Evolutionary conservation across 2,888 invertebrate species (phyloP).

Genomic region (Meghimatium bilineatum): DNA sequence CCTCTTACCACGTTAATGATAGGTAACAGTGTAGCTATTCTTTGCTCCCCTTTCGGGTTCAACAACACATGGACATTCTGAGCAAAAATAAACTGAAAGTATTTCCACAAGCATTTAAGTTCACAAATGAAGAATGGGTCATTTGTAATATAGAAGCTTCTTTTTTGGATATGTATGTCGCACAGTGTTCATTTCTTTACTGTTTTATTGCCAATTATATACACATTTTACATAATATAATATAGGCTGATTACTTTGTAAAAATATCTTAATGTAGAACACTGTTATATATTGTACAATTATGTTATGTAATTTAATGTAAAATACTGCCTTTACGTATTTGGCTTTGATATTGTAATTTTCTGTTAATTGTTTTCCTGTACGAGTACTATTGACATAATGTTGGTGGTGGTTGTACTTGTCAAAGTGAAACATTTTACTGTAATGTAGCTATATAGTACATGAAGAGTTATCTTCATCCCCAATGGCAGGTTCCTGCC

Average conservation of each 20-base stretch:
- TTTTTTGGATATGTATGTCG: not conserved
- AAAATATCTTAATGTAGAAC: not conserved
- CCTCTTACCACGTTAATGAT: too few relatives aligned
- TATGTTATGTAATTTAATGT: constrained; percentile 11
- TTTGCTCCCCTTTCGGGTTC: too few relatives aligned
- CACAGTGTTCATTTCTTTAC: not conserved
- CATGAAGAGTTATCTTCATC: too few relatives aligned
- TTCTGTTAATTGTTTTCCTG: not conserved
- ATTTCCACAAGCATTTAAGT: not conserved
- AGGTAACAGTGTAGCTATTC: not conserved
- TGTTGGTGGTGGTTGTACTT: not conserved
- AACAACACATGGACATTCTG: too few relatives aligned
- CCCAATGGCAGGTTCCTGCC: too few relatives aligned
- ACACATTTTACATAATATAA: constrained; percentile 4
- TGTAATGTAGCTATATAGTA: too few relatives aligned
- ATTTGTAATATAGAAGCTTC: not conserved
- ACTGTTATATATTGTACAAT: constrained; percentile 16
- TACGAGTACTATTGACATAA: not conserved
- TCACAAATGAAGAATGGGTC: not conserved
- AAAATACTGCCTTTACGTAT: constrained; percentile 8
- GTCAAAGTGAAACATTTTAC: too few relatives aligned
- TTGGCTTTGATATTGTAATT: not conserved
- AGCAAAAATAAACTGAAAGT: not conserved
- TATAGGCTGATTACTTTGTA: not conserved
- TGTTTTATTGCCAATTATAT: not conserved